phyloP scores from a whole-genome alignment of 1,140 invertebrate species.

The Ceratosolen solmsi region DNA sequence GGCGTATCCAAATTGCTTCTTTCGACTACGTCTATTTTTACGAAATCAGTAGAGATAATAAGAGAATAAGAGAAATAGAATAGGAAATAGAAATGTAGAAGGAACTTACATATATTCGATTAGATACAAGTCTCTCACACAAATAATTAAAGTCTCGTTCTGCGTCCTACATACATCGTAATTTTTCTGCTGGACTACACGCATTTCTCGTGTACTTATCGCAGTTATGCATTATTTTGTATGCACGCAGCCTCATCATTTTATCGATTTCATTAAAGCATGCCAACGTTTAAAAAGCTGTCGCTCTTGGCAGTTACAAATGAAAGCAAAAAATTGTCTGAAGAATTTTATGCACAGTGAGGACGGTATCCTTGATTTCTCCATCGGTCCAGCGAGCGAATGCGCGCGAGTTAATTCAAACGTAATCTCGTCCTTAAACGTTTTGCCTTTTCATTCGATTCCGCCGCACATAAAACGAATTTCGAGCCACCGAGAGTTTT shows the following conservation, averaged over 20 bases:
- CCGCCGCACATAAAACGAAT: conserved; percentile 45
- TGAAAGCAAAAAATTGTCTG: not conserved
- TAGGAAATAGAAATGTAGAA: too few relatives aligned
- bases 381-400: not conserved
- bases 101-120: too few relatives aligned
- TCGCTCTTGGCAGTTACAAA: not conserved
- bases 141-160: too few relatives aligned
- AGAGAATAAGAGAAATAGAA: too few relatives aligned
- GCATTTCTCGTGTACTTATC: too few relatives aligned
- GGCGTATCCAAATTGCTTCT: too few relatives aligned
- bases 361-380: conserved; percentile 30
- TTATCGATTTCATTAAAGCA: not conserved
- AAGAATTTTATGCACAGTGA: not conserved
- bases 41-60: too few relatives aligned
- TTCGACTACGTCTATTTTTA: too few relatives aligned
- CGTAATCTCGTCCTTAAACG: conserved; percentile 47
- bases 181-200: too few relatives aligned
- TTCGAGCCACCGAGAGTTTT: conserved; percentile 5
- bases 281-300: not conserved
- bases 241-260: not conserved
- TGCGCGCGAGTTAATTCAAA: conserved; percentile 44
- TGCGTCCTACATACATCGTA: too few relatives aligned
- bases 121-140: too few relatives aligned
- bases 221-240: not conserved
- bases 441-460: conserved; percentile 41